Evolutionary conservation across 2,888 invertebrate species (phyloP), one percentile per base, ranked within the genome.

Genomic region (Hypomecis punctinalis): DNA sequence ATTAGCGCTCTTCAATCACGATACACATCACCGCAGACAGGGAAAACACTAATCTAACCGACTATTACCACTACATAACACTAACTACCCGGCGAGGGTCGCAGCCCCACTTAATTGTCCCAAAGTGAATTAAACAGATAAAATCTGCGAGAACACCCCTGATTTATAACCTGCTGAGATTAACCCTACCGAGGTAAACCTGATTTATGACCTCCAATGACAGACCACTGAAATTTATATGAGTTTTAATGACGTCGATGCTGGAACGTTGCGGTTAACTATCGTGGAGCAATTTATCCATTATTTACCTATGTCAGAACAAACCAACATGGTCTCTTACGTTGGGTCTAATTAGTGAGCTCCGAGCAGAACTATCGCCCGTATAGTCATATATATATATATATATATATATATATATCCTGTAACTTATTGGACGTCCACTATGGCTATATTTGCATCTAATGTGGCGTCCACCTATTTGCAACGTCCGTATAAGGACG

Each of bases 61-160:
- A 49, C 48, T 54, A 63, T 63, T 63, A 58, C 63, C 63, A 59
- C 59, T 51, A 54, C 53, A 61, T 49, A 66, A 11, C 45, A 55
- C 51, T 58, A 49, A 61, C 48, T 47, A 52, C 39, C 51, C 48
- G 9, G 8, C 23, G n/a, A 46, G 45, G 67, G 68, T 63, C 72
- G 43, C 59, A 68, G 60, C 64, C 67, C 58, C 59, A 73, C 71
- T 76, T 79, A 81, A 81, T 81, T 78, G 75, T 64, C 68, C 68
- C 62, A 76, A 80, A 81, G 79, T 81, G 79, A 79, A 82, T 81
- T 79, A 76, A 79, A 77, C 71, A 76, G 82, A 81, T 82, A 82
- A 76, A 74, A 80, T 82, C 82, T 75, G 64, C 73, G 75, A 74
- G 72, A 70, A 76, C 66, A 69, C 67, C 65, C 68, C 67, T 74